A percentile compares a stretch with the other conserved stretches of the same genome.
These are phyloP conservation scores for Miichthys miiuy DNA, from an alignment of 2,797 vertebrate species.

Conservation along the genomic window DNA sequence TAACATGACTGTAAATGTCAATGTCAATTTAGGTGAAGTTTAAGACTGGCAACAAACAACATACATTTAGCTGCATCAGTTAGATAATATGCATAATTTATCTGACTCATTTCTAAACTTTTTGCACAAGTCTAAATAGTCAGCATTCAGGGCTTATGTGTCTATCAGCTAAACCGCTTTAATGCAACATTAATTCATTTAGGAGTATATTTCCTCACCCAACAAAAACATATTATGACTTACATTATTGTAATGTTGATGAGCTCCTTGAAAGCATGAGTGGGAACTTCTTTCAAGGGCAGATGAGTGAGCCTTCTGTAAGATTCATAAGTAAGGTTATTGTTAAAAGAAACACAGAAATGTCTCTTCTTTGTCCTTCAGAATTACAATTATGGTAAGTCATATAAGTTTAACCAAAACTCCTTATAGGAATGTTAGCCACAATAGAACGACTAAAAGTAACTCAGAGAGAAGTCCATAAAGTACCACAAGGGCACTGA, in stretches of 20 bases:
- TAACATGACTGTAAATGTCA: neutral
- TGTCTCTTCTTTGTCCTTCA: conserved; percentile 4
- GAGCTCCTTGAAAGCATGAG: conserved; percentile 81
- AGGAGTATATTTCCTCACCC: neutral
- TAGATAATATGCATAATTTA: neutral
- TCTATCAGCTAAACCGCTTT: too few relatives aligned
- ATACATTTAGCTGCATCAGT: neutral
- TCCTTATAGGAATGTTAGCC: neutral
- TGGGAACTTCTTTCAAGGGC: conserved; percentile 76
- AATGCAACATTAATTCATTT: neutral
- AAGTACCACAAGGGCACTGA: neutral
- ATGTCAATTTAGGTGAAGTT: neutral
- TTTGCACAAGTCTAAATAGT: neutral
- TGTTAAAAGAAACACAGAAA: conserved; percentile 6
- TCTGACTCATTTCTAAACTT: neutral
- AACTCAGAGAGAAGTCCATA: neutral
- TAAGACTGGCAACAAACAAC: neutral
- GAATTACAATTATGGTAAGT: conserved; percentile 4
- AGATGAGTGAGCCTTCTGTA: conserved; percentile 79
- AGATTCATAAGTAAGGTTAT: conserved; percentile 34
- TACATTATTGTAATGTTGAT: conserved; percentile 83
- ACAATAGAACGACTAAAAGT: neutral
- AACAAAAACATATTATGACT: conserved; percentile 44
- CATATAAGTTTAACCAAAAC: neutral
- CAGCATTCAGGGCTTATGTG: neutral